phyloP scores from a whole-genome alignment of 2,113 vertebrate genomes.

The Thinocorus orbignyianus region DNA sequence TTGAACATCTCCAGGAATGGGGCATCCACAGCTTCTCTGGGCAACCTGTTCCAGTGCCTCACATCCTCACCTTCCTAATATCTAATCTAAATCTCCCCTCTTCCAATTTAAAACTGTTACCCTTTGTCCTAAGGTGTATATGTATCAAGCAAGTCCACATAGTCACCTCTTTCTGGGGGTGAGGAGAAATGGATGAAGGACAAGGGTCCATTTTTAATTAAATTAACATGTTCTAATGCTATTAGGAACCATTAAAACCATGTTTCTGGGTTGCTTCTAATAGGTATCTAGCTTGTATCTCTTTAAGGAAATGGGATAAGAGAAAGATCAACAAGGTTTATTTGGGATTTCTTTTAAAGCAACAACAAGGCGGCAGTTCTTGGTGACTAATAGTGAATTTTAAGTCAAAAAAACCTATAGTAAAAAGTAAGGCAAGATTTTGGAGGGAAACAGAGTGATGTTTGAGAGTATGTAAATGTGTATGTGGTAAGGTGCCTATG shows the following conservation, averaged over 20 bases:
- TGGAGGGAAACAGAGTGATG: not conserved
- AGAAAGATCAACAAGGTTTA: not conserved
- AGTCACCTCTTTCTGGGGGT: not conserved
- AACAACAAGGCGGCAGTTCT: not conserved
- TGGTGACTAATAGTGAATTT: not conserved
- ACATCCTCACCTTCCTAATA: too few species aligned
- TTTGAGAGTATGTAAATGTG: not conserved
- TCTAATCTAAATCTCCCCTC: too few species aligned
- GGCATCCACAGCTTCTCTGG: too few species aligned
- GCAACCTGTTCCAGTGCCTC: too few species aligned
- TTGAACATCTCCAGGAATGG: too few species aligned
- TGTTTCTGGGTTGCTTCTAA: not conserved
- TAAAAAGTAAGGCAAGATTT: not conserved
- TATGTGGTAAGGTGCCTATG: not conserved
- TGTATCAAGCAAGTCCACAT: not conserved
- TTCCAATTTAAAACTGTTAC: too few species aligned
- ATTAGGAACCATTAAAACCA: not conserved
- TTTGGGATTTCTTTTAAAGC: not conserved
- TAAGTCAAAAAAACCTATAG: not conserved
- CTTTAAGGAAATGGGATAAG: not conserved
- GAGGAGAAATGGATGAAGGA: not conserved
- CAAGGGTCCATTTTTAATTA: not conserved
- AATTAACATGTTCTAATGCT: not conserved
- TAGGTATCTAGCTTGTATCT: not conserved
- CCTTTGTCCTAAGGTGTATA: too few species aligned